phyloP scores from a whole-genome alignment of 2,888 invertebrate species.

The Branchellion lobata region DNA sequence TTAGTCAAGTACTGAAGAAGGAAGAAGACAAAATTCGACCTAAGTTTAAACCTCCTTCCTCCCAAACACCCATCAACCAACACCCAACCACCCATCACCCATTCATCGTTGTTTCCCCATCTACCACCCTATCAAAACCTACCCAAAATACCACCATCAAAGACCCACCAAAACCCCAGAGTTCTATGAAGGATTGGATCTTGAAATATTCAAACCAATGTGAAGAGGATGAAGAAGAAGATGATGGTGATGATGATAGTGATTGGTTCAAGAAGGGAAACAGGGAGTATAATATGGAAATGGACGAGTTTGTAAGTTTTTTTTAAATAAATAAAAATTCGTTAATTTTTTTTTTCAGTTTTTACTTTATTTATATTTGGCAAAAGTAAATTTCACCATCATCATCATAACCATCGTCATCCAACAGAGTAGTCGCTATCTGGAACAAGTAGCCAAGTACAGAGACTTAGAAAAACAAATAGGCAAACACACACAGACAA shows the following conservation, averaged over 20 bases:
- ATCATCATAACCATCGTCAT: too few species aligned
- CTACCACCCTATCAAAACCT: too few species aligned
- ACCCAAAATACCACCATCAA: too few species aligned
- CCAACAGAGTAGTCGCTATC: not conserved
- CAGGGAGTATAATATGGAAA: not conserved
- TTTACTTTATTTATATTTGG: too few species aligned
- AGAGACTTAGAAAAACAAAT: slow-evolving; percentile 2
- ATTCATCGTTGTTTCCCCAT: not conserved
- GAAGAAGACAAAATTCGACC: slow-evolving; percentile 56
- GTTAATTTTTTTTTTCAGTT: too few species aligned
- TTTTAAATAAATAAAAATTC: slow-evolving; percentile 1
- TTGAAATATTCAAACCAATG: slow-evolving; percentile 56
- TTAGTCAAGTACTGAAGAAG: slow-evolving; percentile 57
- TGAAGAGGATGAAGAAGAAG: slow-evolving; percentile 53
- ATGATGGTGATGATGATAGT: slow-evolving; percentile 49
- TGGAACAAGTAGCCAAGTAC: slow-evolving; percentile 9
- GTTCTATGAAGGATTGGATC: slow-evolving; percentile 58
- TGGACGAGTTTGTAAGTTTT: not conserved
- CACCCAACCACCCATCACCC: not conserved
- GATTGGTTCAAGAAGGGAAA: slow-evolving; percentile 50
- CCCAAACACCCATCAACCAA: slow-evolving; percentile 11
- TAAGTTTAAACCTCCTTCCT: slow-evolving; percentile 47
- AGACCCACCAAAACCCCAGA: too few species aligned
- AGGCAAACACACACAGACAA: not conserved
- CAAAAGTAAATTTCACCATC: too few species aligned